Percentiles rank a stretch among this genome's conserved stretches.
Conservation (phyloP, 2,113 vertebrate genomes). For the Ciconia boyciana region DNA sequence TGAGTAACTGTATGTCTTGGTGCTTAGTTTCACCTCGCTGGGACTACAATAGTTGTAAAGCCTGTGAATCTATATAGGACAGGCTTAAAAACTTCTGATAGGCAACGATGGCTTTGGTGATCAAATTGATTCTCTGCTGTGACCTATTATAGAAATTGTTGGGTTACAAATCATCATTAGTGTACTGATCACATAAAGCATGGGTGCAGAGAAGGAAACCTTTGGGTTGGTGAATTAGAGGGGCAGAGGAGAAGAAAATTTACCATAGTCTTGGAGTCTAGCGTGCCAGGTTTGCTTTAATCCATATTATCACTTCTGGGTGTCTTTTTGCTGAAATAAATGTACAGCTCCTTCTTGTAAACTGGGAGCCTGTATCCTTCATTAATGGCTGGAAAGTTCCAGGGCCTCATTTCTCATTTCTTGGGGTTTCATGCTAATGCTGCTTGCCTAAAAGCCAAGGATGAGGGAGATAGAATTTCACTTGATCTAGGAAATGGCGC, state of each 20-base stretch:
- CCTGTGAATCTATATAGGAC: not conserved
- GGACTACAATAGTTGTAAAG: not conserved
- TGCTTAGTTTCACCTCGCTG: not conserved
- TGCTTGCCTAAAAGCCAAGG: not conserved
- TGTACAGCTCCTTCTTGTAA: not conserved
- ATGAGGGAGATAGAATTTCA: constrained; percentile 20
- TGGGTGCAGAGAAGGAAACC: not conserved
- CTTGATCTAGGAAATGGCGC: constrained; percentile 19
- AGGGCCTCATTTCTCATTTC: not conserved
- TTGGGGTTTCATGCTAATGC: not conserved
- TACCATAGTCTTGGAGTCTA: not conserved
- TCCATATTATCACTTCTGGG: not conserved
- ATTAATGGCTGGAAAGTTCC: not conserved
- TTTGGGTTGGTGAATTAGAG: not conserved
- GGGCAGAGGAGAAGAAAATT: not conserved
- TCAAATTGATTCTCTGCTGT: not conserved
- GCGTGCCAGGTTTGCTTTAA: not conserved
- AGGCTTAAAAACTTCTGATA: not conserved
- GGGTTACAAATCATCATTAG: not conserved
- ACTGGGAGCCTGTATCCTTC: not conserved
- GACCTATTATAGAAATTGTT: not conserved
- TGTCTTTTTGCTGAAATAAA: not conserved
- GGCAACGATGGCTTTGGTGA: not conserved
- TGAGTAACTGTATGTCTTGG: not conserved
- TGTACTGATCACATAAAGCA: rapidly evolving